A percentile compares a stretch with the other conserved stretches of the same genome.
Conservation (phyloP, 2,888 invertebrate species). For the Apotomis turbidana region DNA sequence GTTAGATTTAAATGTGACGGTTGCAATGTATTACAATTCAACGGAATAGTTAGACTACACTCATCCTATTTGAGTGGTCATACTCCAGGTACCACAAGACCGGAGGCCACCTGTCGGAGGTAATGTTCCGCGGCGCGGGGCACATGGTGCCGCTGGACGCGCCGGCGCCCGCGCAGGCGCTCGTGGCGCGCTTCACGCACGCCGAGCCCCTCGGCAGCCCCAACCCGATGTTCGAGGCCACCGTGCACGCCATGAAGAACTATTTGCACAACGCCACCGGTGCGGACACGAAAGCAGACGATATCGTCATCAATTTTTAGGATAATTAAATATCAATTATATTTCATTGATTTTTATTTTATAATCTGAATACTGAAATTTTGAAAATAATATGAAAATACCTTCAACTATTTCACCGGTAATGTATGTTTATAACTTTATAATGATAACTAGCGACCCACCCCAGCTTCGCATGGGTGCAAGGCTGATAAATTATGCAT, state of each 20-base stretch:
- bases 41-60: neutral
- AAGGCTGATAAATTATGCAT: too few species aligned
- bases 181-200: slow-evolving; percentile 83
- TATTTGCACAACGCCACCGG: slow-evolving; percentile 48
- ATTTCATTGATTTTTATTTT: neutral
- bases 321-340: slow-evolving; percentile 13
- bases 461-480: too few species aligned
- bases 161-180: slow-evolving; percentile 78
- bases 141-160: slow-evolving; percentile 86
- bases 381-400: too few species aligned
- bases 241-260: slow-evolving; percentile 44
- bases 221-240: slow-evolving; percentile 40
- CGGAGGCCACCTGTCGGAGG: slow-evolving; percentile 81
- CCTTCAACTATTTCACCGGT: too few species aligned
- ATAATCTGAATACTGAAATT: too few species aligned
- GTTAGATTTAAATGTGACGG: too few species aligned
- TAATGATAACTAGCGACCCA: too few species aligned
- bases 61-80: neutral
- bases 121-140: slow-evolving; percentile 85
- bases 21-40: too few species aligned
- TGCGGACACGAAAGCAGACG: neutral
- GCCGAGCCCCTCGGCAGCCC: slow-evolving; percentile 48
- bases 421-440: too few species aligned
- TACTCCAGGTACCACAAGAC: slow-evolving; percentile 78
- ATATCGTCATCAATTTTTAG: slow-evolving; percentile 36